These are phyloP conservation scores for Tethya wilhelma DNA, from an alignment of 37 sponge, comb jelly and placozoan species.

Conservation along the genomic window DNA sequence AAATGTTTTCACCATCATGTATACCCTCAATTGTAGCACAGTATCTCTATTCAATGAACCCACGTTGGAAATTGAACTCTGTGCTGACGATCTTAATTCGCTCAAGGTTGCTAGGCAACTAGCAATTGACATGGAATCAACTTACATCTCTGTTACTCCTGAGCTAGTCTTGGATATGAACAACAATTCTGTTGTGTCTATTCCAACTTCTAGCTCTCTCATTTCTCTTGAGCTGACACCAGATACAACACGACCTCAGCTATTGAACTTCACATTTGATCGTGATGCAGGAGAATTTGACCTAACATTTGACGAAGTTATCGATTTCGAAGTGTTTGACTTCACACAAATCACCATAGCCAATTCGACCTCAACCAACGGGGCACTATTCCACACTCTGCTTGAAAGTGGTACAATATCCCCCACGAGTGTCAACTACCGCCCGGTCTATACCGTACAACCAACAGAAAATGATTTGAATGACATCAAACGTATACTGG, in stretches of 20 bases:
- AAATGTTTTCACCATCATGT: conserved; percentile 32
- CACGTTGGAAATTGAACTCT: conserved; percentile 59
- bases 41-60: conserved; percentile 15
- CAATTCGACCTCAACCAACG: conserved; percentile 18
- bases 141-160: conserved; percentile 52
- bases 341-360: conserved; percentile 75
- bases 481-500: conserved; percentile 77
- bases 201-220: conserved; percentile 22
- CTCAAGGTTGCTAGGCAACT: conserved; percentile 72
- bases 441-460: conserved; percentile 63
- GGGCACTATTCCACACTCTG: conserved; percentile 51
- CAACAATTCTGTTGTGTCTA: conserved; percentile 42
- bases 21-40: conserved; percentile 35
- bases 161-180: conserved; percentile 47
- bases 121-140: conserved; percentile 68
- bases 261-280: conserved; percentile 78
- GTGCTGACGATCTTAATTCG: conserved; percentile 81
- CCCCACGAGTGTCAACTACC: conserved; percentile 33
- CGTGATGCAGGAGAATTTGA: conserved; percentile 68
- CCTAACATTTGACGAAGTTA: conserved; percentile 90
- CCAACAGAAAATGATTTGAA: conserved; percentile 54
- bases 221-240: conserved; percentile 38
- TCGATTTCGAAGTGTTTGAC: conserved; percentile 65
- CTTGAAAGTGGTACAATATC: conserved; percentile 24
- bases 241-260: conserved; percentile 70